These are phyloP conservation scores for Hirtodrosophila cameraria DNA, from an alignment of 2,888 invertebrate species.

Conservation along the genomic window DNA sequence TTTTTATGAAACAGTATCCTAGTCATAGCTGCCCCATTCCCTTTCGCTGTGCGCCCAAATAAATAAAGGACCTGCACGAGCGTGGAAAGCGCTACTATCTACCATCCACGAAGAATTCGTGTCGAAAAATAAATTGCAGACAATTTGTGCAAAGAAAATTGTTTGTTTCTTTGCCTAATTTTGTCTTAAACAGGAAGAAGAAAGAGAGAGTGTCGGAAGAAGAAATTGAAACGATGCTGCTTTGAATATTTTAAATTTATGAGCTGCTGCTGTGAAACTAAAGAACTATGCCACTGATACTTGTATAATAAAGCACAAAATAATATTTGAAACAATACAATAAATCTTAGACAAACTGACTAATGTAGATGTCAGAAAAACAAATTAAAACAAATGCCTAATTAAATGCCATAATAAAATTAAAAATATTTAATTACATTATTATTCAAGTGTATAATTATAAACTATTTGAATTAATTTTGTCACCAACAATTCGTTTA, in stretches of 20 bases:
- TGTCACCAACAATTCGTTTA: no score
- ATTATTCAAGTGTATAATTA: no score
- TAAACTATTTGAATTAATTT: no score
- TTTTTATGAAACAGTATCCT: conserved; percentile 3
- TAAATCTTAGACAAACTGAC: no score
- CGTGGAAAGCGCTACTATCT: conserved; percentile 14
- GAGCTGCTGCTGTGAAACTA: conserved; percentile 6
- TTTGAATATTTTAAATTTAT: conserved; percentile 27
- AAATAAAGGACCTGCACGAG: conserved; percentile 23
- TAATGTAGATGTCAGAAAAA: no score
- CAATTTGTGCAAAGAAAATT: conserved; percentile 38
- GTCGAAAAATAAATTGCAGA: conserved; percentile 37
- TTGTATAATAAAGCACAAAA: no score
- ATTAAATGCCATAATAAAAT: no score
- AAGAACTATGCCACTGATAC: no score
- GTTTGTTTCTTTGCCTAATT: conserved; percentile 32
- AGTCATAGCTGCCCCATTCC: conserved; percentile 1
- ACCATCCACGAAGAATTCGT: conserved; percentile 18
- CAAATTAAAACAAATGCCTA: no score
- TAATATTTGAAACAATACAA: no score
- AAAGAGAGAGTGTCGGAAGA: neutral
- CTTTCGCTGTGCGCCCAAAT: neutral
- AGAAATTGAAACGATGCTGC: neutral
- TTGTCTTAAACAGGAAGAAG: neutral
- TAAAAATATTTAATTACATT: no score